Percentiles rank a stretch among this genome's conserved stretches.
Evolutionary conservation across 2,113 vertebrate genomes (phyloP).

Genomic region (Suricata suricatta): DNA sequence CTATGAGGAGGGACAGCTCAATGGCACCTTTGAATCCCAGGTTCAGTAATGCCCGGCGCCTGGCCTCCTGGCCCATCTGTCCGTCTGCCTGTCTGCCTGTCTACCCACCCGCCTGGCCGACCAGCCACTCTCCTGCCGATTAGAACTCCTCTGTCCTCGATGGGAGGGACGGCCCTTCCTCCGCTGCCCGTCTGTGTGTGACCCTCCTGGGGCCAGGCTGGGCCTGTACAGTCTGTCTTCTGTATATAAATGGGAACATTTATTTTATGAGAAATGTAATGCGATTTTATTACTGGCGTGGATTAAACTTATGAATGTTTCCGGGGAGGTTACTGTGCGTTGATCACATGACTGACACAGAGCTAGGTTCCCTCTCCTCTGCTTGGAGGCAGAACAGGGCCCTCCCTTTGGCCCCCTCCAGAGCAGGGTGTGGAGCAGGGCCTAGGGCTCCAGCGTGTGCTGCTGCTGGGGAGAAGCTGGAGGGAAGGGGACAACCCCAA

Average conservation of each 20-base stretch:
- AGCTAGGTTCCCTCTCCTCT: background rate
- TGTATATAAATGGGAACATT: constrained; percentile 99
- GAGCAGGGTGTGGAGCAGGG: background rate
- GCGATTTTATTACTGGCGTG: constrained; percentile 99
- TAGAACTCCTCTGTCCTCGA: constrained; percentile 92
- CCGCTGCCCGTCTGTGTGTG: constrained; percentile 88
- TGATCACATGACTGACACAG: constrained; percentile 53
- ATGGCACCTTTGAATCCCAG: constrained; percentile 98
- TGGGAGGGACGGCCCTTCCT: constrained; percentile 87
- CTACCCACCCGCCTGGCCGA: constrained; percentile 91
- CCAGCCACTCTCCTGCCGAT: constrained; percentile 88
- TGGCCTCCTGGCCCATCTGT: constrained; percentile 88
- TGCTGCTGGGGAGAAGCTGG: background rate
- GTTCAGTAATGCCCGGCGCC: constrained; percentile 93
- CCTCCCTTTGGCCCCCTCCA: background rate
- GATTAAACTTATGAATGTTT: constrained; percentile 97
- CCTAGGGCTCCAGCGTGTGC: fast-evolving
- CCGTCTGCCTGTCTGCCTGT: constrained; percentile 92
- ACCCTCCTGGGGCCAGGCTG: constrained; percentile 93
- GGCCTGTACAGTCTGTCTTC: constrained; percentile 99
- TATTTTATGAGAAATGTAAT: constrained; percentile 99
- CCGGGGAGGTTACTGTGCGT: constrained; percentile 80
- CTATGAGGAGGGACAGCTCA: constrained; percentile 99
- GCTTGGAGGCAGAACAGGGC: background rate
- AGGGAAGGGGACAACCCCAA: background rate